Evolutionary conservation across 2,888 invertebrate species (phyloP), one percentile per base, ranked within the genome.

Genomic region (Lydus trimaculatus): DNA sequence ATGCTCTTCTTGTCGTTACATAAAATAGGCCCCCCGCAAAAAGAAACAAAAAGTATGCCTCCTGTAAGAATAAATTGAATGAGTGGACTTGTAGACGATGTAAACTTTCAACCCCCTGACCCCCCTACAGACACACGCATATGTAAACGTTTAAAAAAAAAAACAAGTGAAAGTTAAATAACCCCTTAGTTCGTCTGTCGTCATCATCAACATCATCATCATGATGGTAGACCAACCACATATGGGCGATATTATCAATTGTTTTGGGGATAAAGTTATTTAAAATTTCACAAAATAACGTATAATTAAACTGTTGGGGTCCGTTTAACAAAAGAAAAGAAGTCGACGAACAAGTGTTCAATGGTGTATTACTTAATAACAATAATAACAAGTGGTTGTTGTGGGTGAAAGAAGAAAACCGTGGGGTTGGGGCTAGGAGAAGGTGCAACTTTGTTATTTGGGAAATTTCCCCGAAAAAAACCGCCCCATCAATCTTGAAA

Each of bases 191-290:
- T 17, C 17, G 17, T 17, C 43, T 43, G n/a, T 17, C n/a, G 5
- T 43, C 17, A 43, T 17, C 43, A 43, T 17, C 48, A 48, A 8
- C 7, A 48, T 23, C 23, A 25, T 11, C n/a, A 43, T 17, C 20
- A 48, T 48, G 20, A 20, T 48, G n/a, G 39, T 17, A 43, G 17
- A 17, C n/a, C 48, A 48, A 52, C 52, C 25, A 52, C 77, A 77
- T 79, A 79, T 77, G 76, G 79, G 79, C 78, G 80, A 79, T 76
- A 77, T 73, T 73, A 79, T 78, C 79, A 80, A 80, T 80, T 80
- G 79, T 79, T 79, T 79, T 76, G 77, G 74, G 76, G 71, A 70
- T 72, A 77, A 80, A 78, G 76, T 78, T 79, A 79, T 79, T 80
- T 78, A 77, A 75, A 76, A 73, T 71, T 76, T 72, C 69, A 64